Percentiles rank a stretch among this genome's conserved stretches.
Conservation (phyloP, 2,888 invertebrate species). For the Hoplodrina blanda region DNA sequence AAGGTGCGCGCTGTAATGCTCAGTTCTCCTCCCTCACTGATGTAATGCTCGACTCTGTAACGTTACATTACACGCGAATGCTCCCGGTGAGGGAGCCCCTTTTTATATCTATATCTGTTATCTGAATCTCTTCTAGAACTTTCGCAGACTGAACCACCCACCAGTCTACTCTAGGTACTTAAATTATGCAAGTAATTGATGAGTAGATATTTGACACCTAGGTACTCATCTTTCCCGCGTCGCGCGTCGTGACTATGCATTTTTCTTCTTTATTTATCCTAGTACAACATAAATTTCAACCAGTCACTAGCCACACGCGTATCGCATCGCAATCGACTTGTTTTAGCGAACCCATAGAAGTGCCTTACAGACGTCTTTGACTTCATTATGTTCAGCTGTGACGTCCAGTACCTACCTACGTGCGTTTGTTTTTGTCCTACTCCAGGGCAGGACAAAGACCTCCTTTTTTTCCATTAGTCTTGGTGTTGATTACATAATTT, state of each 20-base stretch:
- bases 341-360: slow-evolving; percentile 26
- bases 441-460: neutral
- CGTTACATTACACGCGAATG: too few relatives aligned
- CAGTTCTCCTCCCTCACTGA: too few relatives aligned
- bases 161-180: neutral
- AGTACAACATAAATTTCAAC: slow-evolving; percentile 6
- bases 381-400: slow-evolving; percentile 1
- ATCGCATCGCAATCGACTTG: slow-evolving; percentile 8
- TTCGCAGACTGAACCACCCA: too few relatives aligned
- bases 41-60: too few relatives aligned
- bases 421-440: neutral
- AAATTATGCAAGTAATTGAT: neutral
- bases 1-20: too few relatives aligned
- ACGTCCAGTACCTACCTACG: neutral
- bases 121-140: slow-evolving; percentile 23
- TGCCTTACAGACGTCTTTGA: slow-evolving; percentile 1
- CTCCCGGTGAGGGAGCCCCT: too few relatives aligned
- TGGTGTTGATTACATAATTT: neutral
- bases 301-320: slow-evolving; percentile 18
- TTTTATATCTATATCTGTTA: too few relatives aligned
- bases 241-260: slow-evolving; percentile 17
- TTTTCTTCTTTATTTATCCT: slow-evolving; percentile 15
- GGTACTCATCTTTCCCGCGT: slow-evolving; percentile 1
- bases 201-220: neutral
- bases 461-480: too few relatives aligned